phyloP scores from a whole-genome alignment of 1,140 invertebrate species.

The Anastrepha obliqua region DNA sequence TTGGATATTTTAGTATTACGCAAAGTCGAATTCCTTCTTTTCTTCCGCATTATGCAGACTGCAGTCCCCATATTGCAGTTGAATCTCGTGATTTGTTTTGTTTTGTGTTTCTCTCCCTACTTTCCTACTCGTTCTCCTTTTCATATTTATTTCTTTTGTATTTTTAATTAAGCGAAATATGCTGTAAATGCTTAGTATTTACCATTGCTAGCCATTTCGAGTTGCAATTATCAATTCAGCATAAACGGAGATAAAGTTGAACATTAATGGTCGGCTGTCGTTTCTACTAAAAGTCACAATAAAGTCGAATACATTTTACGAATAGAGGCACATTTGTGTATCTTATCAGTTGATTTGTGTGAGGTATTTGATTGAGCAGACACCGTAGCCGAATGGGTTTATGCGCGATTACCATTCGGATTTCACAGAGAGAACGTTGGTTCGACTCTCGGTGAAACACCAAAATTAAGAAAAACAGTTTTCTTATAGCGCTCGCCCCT shows the following conservation, averaged over 20 bases:
- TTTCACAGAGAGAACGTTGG: too few species aligned
- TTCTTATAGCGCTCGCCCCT: too few species aligned
- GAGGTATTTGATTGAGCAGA: too few species aligned
- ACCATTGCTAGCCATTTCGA: slow-evolving; percentile 1
- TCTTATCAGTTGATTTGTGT: too few species aligned
- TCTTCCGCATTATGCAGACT: not conserved
- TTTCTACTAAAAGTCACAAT: not conserved
- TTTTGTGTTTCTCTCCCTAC: not conserved
- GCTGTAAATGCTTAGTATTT: not conserved
- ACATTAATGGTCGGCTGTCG: not conserved
- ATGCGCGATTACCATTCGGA: too few species aligned
- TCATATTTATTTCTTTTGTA: not conserved
- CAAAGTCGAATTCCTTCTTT: not conserved
- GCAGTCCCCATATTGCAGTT: not conserved
- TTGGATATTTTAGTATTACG: not conserved
- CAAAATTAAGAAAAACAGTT: too few species aligned
- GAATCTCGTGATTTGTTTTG: not conserved
- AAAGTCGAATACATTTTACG: too few species aligned
- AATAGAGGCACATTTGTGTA: too few species aligned
- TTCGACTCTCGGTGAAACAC: too few species aligned
- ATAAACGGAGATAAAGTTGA: not conserved
- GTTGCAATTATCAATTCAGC: not conserved
- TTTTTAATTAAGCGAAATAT: slow-evolving; percentile 48
- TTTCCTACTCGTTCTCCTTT: not conserved
- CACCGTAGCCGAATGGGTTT: too few species aligned